Conservation (phyloP, 2,113 vertebrate species). For the Pachycephala philippinensis region DNA sequence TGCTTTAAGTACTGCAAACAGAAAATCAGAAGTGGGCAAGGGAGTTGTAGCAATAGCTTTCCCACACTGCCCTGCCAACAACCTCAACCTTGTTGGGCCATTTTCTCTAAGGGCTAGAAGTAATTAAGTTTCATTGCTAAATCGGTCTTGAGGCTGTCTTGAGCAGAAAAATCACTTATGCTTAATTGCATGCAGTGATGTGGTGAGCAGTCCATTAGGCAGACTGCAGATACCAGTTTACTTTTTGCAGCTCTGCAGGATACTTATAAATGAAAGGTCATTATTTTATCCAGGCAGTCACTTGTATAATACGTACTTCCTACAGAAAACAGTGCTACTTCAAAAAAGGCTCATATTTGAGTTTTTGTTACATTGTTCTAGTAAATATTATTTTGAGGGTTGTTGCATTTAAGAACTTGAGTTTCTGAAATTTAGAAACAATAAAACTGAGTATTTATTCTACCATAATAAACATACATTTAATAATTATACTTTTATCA, state of each 20-base stretch:
- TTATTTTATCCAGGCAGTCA: constrained; percentile 30
- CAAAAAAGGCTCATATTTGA: background rate
- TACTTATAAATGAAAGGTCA: constrained; percentile 19
- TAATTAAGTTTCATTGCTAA: constrained; percentile 64
- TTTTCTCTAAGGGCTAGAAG: constrained; percentile 40
- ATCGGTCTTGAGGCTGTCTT: constrained; percentile 55
- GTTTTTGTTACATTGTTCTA: background rate
- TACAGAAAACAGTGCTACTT: background rate
- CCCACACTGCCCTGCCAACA: constrained; percentile 36
- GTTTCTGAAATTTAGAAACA: background rate
- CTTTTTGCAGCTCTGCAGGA: constrained; percentile 21
- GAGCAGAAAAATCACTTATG: constrained; percentile 55
- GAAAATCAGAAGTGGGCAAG: background rate
- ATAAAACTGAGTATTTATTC: background rate
- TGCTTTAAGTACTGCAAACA: background rate
- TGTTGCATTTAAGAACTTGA: background rate
- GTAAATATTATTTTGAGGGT: background rate
- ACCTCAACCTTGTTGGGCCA: background rate
- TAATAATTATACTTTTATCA: background rate
- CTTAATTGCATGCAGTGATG: constrained; percentile 30
- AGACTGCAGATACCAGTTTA: constrained; percentile 4
- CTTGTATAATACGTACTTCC: background rate
- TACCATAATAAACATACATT: background rate
- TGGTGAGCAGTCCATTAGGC: background rate
- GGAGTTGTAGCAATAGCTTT: constrained; percentile 1